A percentile compares a stretch with the other conserved stretches of the same genome.
Conservation (phyloP, 2,888 invertebrate genomes). For the Parelbella ahira region DNA sequence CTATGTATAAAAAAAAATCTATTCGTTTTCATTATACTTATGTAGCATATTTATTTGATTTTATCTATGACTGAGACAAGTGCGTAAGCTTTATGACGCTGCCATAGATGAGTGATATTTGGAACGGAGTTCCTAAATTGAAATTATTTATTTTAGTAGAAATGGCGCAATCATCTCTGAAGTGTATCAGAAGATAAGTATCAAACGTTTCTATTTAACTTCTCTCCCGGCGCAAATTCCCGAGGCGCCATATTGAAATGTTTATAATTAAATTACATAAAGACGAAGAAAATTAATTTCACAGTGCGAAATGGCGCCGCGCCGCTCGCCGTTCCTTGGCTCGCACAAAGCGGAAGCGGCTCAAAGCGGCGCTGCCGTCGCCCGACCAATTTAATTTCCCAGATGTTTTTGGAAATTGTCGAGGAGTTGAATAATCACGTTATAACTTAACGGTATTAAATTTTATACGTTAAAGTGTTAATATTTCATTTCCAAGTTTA, state of each 20-base stretch:
- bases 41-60: no score
- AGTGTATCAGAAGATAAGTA: slow-evolving; percentile 79
- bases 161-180: slow-evolving; percentile 74
- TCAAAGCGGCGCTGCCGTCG: slow-evolving; percentile 66
- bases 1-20: no score
- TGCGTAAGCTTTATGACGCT: slow-evolving; percentile 15
- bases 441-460: slow-evolving; percentile 80
- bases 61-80: no score
- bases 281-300: slow-evolving; percentile 82
- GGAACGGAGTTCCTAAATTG: slow-evolving; percentile 15
- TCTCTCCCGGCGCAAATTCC: slow-evolving; percentile 74
- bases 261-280: slow-evolving; percentile 82
- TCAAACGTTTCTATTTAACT: slow-evolving; percentile 81
- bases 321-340: slow-evolving; percentile 37
- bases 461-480: slow-evolving; percentile 80
- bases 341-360: slow-evolving; percentile 65
- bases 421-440: slow-evolving; percentile 79
- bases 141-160: slow-evolving; percentile 57
- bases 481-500: slow-evolving; percentile 81
- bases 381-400: slow-evolving; percentile 74
- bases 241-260: slow-evolving; percentile 80
- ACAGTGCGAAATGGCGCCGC: slow-evolving; percentile 75
- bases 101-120: no score
- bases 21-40: no score
- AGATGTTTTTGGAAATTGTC: slow-evolving; percentile 76